A percentile compares a stretch with the other conserved stretches of the same genome.
These are phyloP conservation scores for Yoshiicerus persimilis DNA, from an alignment of 1,140 invertebrate genomes.

Conservation along the genomic window DNA sequence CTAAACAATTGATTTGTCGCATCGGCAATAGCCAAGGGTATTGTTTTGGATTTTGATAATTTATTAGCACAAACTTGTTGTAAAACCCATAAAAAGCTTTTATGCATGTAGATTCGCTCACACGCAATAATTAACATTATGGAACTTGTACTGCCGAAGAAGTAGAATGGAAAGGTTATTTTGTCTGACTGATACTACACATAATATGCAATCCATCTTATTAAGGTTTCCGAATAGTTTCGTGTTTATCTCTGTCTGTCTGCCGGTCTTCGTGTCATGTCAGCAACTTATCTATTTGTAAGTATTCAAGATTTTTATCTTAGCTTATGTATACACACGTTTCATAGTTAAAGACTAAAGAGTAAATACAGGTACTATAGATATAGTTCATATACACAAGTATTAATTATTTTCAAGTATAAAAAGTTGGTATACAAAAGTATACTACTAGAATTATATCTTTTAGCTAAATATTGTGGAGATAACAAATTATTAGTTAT, in stretches of 20 bases:
- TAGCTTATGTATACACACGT: not conserved
- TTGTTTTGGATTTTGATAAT: not conserved
- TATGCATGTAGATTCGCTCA: not conserved
- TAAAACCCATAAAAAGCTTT: not conserved
- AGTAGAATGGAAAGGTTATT: too few species aligned
- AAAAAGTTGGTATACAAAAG: too few species aligned
- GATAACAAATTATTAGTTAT: too few species aligned
- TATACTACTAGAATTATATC: too few species aligned
- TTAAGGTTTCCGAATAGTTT: not conserved
- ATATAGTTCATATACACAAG: too few species aligned
- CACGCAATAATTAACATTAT: not conserved
- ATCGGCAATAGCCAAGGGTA: not conserved
- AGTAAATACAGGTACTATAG: too few species aligned
- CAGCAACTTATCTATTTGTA: not conserved
- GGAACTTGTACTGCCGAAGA: too few species aligned
- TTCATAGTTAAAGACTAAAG: too few species aligned
- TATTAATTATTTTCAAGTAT: too few species aligned
- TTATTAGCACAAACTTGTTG: not conserved
- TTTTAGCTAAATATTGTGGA: too few species aligned
- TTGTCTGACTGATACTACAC: too few species aligned
- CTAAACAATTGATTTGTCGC: not conserved
- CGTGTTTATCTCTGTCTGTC: not conserved
- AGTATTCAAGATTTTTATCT: not conserved
- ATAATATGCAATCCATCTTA: too few species aligned
- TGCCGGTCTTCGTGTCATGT: not conserved